These are phyloP conservation scores for Venturia canescens DNA, from an alignment of 1,140 invertebrate genomes.

Conservation along the genomic window DNA sequence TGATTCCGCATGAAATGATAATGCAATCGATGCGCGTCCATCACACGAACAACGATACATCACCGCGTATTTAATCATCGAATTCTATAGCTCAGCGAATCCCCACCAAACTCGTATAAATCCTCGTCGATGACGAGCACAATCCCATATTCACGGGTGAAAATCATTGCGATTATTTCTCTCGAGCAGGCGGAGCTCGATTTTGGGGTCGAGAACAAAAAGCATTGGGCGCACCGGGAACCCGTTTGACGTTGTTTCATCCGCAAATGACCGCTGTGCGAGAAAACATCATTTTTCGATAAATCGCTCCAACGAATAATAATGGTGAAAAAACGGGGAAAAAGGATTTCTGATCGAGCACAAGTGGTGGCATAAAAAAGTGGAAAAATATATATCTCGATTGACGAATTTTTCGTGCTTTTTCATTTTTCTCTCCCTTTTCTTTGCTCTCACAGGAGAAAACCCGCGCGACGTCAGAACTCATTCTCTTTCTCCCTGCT, in stretches of 20 bases:
- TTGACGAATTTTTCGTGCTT: slow-evolving; percentile 12
- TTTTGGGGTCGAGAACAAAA: background rate
- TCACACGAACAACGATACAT: background rate
- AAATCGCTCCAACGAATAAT: background rate
- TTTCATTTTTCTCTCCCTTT: background rate
- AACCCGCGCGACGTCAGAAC: background rate
- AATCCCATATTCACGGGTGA: background rate
- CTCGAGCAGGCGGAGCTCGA: background rate
- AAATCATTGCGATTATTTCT: slow-evolving; percentile 31
- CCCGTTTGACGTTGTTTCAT: background rate
- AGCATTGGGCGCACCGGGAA: no score
- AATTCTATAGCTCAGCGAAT: background rate
- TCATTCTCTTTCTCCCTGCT: slow-evolving; percentile 4
- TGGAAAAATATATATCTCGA: slow-evolving; percentile 19
- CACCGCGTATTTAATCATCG: background rate
- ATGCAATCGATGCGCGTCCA: background rate
- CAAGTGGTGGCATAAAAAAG: slow-evolving; percentile 11
- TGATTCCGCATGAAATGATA: background rate
- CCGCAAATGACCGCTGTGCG: slow-evolving; percentile 4
- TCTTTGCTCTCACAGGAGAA: background rate
- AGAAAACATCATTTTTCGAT: background rate
- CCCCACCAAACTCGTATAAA: background rate
- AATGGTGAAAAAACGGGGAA: background rate
- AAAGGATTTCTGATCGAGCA: background rate
- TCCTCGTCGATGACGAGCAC: background rate